phyloP scores from a whole-genome alignment of 2,888 invertebrate species.

The Orthonychiurus folsomi region DNA sequence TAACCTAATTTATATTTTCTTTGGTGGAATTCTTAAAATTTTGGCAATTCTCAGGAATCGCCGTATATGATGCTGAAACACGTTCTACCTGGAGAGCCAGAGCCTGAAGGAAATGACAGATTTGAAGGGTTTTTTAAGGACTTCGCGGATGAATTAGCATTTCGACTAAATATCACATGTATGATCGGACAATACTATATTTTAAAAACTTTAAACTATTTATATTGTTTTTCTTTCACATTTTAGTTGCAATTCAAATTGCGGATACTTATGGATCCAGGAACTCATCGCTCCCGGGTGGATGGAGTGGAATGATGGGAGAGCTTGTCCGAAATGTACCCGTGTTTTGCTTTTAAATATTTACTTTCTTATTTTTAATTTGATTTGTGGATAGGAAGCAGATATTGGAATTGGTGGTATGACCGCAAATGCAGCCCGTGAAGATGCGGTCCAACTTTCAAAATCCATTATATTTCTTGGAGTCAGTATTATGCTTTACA shows the following conservation, averaged over 20 bases:
- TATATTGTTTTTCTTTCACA: background rate
- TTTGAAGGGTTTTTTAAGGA: background rate
- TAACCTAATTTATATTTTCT: too few relatives aligned
- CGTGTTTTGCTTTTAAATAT: background rate
- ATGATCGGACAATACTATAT: background rate
- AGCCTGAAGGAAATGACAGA: background rate
- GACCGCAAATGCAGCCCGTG: background rate
- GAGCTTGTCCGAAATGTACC: background rate
- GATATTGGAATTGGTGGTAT: background rate
- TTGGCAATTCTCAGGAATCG: background rate
- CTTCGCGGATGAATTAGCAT: background rate
- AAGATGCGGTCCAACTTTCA: background rate
- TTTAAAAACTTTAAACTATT: background rate
- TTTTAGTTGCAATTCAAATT: background rate
- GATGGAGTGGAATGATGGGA: background rate
- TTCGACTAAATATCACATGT: background rate
- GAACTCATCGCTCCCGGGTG: background rate
- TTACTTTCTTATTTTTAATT: background rate
- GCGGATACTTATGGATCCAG: background rate
- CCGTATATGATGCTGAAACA: background rate
- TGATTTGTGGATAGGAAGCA: background rate
- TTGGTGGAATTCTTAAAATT: background rate
- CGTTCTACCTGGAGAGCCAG: background rate
- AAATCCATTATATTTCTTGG: background rate
- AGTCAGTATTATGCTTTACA: background rate